Evolutionary conservation across 2,888 invertebrate genomes (phyloP), one percentile per base, ranked within the genome.

Genomic region (Netelia fuscicornis): DNA sequence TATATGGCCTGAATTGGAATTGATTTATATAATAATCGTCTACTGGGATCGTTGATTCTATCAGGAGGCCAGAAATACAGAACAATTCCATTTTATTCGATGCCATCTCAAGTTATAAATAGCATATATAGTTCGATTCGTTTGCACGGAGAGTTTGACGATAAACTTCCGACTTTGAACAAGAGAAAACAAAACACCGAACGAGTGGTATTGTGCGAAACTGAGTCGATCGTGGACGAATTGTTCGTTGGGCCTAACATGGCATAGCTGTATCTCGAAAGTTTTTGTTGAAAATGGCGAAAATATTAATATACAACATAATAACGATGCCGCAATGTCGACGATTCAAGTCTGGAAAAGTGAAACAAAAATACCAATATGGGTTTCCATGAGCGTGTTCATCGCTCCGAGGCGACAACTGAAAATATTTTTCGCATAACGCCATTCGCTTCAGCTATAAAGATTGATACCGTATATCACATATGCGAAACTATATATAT

Each of bases 371-470:
- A 67, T 48, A 64, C 9, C 20, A 64, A 72, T 48, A 42, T 37
- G 52, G 30, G 30, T 72, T 48, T 56, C 64, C 67, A 30, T 6
- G 68, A 48, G 65, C 48, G 64, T 76, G 44, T 60, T 52, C 58
- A 67, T 71, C 52, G 79, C 71, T 80, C 37, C 64, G 17, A 68
- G 56, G 64, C 48, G 77, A 68, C 77, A 84, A 81, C 76, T 81
- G 79, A 79, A 64, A 64, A 81, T 68, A 72, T 76, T 70, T 81
- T 82, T 76, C 71, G 64, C 78, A 81, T 48, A 70, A 74, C 70
- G 81, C 75, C 78, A 78, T 81, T 78, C 74, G 81, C 81, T 81
- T 82, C 78, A 79, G 85, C 85, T 75, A 37, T 44, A 64, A 80
- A 56, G 62, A 77, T 72, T 80, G 68, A 71, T 82, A 84, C 58